These are phyloP conservation scores for Drosophila gaucha DNA, from an alignment of 2,888 invertebrate species.

Conservation along the genomic window DNA sequence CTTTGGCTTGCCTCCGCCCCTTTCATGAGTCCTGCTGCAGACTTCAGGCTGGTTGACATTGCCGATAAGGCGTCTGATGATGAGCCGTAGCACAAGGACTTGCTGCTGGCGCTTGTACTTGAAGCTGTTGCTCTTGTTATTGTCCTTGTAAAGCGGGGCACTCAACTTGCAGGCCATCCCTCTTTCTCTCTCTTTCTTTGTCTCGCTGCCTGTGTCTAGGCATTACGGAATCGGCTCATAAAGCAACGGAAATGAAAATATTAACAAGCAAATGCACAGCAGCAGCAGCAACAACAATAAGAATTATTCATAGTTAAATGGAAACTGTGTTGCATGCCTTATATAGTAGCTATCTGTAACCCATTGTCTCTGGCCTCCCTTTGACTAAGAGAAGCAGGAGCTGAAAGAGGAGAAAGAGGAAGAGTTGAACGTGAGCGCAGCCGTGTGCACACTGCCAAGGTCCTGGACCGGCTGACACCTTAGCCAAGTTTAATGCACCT, in stretches of 20 bases:
- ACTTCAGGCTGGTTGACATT: slow-evolving; percentile 63
- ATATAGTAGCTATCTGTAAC: slow-evolving; percentile 42
- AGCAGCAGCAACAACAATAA: slow-evolving; percentile 33
- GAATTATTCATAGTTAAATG: slow-evolving; percentile 80
- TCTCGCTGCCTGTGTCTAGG: slow-evolving; percentile 54
- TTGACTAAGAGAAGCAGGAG: no score
- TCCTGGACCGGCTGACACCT: slow-evolving; percentile 13
- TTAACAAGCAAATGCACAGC: slow-evolving; percentile 81
- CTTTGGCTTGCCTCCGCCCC: neutral
- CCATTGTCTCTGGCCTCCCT: slow-evolving; percentile 48
- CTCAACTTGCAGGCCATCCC: slow-evolving; percentile 57
- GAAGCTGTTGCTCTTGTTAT: slow-evolving; percentile 72
- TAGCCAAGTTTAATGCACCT: slow-evolving; percentile 32
- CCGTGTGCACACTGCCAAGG: slow-evolving; percentile 43
- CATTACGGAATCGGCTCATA: slow-evolving; percentile 75
- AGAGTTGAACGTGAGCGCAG: slow-evolving; percentile 8
- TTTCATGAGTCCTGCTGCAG: neutral
- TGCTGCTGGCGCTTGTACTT: slow-evolving; percentile 47
- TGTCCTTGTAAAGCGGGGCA: slow-evolving; percentile 69
- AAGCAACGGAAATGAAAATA: slow-evolving; percentile 82
- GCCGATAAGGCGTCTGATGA: slow-evolving; percentile 58
- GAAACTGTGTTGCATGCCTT: slow-evolving; percentile 58
- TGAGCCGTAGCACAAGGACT: slow-evolving; percentile 25
- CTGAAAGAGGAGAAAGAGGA: no score
- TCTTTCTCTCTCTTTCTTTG: neutral